Evolutionary conservation across 2,888 invertebrate genomes (phyloP).

Genomic region (Sipha maydis): DNA sequence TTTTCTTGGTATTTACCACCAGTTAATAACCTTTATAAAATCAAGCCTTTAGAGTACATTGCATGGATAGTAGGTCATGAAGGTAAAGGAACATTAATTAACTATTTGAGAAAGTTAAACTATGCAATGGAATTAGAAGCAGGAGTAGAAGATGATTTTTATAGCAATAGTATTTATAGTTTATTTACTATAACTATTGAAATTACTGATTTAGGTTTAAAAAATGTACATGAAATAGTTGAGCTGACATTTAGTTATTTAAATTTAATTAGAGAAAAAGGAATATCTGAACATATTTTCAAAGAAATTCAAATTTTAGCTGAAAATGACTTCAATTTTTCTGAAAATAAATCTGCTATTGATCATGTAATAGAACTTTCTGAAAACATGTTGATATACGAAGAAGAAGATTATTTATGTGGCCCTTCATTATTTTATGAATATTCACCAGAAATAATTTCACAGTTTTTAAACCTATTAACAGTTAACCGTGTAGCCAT

Average conservation of each 20-base stretch:
- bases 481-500: conserved; percentile 77
- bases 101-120: conserved; percentile 79
- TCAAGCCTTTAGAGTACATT: conserved; percentile 81
- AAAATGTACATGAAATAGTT: conserved; percentile 78
- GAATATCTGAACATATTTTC: conserved; percentile 77
- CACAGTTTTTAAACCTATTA: conserved; percentile 71
- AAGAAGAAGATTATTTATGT: conserved; percentile 81
- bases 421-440: conserved; percentile 81
- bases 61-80: conserved; percentile 86
- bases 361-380: conserved; percentile 83
- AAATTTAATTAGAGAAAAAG: conserved; percentile 75
- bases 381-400: conserved; percentile 83
- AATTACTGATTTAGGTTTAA: conserved; percentile 77
- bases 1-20: conserved; percentile 76
- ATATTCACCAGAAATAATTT: conserved; percentile 76
- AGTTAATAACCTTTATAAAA: conserved; percentile 75
- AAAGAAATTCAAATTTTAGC: conserved; percentile 80
- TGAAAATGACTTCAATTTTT: conserved; percentile 74
- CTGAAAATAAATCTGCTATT: conserved; percentile 76
- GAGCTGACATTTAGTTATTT: conserved; percentile 83
- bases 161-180: conserved; percentile 81
- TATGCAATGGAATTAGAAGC: conserved; percentile 80
- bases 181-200: conserved; percentile 73
- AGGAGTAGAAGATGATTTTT: conserved; percentile 77
- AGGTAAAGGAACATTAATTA: conserved; percentile 84